Evolutionary conservation across 2,113 vertebrate species (phyloP).

Genomic region (Pedetes capensis): DNA sequence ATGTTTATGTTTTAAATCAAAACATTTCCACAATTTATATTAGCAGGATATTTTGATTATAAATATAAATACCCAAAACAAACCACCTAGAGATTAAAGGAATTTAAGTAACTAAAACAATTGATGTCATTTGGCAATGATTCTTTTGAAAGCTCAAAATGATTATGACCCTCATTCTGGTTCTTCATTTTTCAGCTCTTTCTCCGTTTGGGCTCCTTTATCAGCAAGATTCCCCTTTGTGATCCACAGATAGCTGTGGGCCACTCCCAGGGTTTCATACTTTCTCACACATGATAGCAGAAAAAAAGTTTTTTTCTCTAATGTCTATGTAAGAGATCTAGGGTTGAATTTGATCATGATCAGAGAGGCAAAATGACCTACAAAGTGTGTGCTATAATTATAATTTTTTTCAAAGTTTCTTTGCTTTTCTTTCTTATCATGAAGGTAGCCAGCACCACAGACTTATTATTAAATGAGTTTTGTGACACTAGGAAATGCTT

Average conservation of each 20-base stretch:
- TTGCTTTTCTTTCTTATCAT: not conserved
- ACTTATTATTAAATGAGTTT: not conserved
- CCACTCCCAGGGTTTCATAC: too few species aligned
- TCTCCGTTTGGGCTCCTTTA: not conserved
- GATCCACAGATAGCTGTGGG: not conserved
- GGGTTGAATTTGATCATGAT: not conserved
- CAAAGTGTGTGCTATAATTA: not conserved
- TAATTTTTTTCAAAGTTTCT: not conserved
- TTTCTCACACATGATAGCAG: not conserved
- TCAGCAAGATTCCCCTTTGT: not conserved
- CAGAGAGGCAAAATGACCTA: not conserved
- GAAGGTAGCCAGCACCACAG: not conserved
- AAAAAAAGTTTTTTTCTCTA: not conserved
- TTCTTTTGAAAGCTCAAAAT: not conserved
- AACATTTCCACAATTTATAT: not conserved
- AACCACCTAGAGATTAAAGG: not conserved
- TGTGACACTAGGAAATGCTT: not conserved
- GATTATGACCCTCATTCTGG: rapidly evolving
- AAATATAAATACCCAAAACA: not conserved
- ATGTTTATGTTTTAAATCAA: not conserved
- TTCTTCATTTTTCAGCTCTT: not conserved
- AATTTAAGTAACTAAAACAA: not conserved
- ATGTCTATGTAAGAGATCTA: not conserved
- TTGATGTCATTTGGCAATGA: not conserved
- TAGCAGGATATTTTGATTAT: not conserved